Conservation (phyloP, 2,113 vertebrate species). For the Poecilia latipinna region DNA sequence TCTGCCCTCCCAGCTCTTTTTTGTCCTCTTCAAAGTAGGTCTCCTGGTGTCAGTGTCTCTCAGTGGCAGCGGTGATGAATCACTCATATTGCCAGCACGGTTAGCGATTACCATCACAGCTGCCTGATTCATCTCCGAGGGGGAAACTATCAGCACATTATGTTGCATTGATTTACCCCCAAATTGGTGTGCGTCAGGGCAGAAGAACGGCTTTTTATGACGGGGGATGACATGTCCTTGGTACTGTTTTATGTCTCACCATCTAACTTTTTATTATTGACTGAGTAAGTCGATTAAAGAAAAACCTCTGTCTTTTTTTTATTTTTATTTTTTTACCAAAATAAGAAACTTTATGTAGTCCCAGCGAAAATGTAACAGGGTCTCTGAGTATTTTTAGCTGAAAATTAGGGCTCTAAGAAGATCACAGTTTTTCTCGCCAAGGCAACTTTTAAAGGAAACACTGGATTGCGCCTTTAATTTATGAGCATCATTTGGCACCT, state of each 20-base stretch:
- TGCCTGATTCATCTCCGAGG: slow-evolving; percentile 57
- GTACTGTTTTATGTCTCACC: background rate
- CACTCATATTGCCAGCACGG: slow-evolving; percentile 49
- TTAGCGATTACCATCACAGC: slow-evolving; percentile 59
- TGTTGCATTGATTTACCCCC: slow-evolving; percentile 61
- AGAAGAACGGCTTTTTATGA: slow-evolving; percentile 16
- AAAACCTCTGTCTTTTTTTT: background rate
- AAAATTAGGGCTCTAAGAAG: background rate
- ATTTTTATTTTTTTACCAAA: background rate
- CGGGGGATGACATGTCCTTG: slow-evolving; percentile 22
- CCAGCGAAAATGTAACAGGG: background rate
- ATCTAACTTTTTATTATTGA: background rate
- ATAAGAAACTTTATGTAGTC: background rate
- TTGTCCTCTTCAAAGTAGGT: slow-evolving; percentile 53
- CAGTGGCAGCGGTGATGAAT: slow-evolving; percentile 58
- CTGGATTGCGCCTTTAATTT: background rate
- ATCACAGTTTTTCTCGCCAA: background rate
- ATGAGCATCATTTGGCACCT: background rate
- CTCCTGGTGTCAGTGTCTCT: slow-evolving; percentile 58
- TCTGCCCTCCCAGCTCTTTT: slow-evolving; percentile 15
- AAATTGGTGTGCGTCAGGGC: slow-evolving; percentile 36
- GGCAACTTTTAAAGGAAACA: no score
- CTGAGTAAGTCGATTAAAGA: no score
- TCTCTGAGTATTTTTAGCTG: background rate
- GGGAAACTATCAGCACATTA: slow-evolving; percentile 60